phyloP scores from a whole-genome alignment of 2,113 vertebrate genomes.

The Muntiacus muntjak region DNA sequence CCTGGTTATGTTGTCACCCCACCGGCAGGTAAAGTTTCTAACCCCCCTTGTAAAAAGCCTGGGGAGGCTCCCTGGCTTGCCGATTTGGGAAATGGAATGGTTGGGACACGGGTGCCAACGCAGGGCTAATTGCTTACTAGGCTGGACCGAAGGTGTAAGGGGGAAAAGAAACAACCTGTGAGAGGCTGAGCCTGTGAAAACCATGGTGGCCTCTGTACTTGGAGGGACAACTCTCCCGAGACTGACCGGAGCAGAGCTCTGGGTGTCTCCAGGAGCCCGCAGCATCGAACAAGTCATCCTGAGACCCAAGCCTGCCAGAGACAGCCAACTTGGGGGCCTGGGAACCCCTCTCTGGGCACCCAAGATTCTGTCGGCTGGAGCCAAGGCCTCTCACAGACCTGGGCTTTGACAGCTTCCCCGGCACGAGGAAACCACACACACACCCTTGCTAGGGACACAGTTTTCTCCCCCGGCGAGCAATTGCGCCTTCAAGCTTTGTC shows the following conservation, averaged over 20 bases:
- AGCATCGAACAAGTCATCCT: neutral
- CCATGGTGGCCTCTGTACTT: neutral
- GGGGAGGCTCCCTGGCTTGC: neutral
- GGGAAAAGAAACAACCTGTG: neutral
- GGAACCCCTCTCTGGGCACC: neutral
- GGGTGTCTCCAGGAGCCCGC: neutral
- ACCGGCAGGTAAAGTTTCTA: neutral
- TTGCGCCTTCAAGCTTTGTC: neutral
- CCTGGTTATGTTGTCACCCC: neutral
- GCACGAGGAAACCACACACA: neutral
- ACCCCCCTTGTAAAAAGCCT: neutral
- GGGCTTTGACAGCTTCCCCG: neutral
- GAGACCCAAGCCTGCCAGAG: neutral
- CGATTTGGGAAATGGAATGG: neutral
- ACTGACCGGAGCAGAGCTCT: neutral
- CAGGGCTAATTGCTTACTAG: neutral
- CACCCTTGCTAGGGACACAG: neutral
- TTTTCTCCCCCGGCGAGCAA: neutral
- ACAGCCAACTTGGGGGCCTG: neutral
- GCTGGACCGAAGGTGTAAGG: neutral
- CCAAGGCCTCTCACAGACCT: neutral
- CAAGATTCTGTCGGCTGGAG: neutral
- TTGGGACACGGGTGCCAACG: neutral
- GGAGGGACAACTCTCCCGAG: neutral
- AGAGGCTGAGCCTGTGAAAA: constrained; percentile 13